phyloP scores from a whole-genome alignment of 2,113 vertebrate genomes.

The Hemichromis elongatus region DNA sequence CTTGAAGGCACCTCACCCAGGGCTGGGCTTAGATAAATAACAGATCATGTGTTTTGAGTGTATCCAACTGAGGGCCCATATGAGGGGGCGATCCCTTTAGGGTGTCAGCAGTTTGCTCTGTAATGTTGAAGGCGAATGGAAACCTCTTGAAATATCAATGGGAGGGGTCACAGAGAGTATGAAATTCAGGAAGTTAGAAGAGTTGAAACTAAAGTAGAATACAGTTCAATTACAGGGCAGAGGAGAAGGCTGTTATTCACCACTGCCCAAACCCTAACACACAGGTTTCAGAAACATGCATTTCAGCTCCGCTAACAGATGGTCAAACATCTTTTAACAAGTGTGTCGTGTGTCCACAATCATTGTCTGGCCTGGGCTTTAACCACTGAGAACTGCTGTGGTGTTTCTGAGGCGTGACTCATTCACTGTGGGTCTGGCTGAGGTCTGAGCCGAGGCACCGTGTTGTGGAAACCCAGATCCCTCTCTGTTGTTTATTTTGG shows the following conservation, averaged over 20 bases:
- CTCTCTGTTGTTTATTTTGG: conserved; percentile 40
- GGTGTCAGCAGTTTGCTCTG: neutral
- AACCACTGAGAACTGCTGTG: neutral
- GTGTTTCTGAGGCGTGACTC: neutral
- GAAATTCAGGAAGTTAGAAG: neutral
- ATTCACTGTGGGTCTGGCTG: neutral
- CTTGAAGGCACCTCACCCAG: neutral
- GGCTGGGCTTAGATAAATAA: neutral
- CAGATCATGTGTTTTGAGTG: neutral
- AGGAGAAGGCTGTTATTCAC: neutral
- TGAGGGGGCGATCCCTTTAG: neutral
- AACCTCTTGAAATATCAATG: neutral
- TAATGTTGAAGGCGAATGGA: neutral
- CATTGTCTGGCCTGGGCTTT: neutral
- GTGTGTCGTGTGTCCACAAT: neutral
- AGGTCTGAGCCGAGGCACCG: neutral
- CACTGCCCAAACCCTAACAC: neutral
- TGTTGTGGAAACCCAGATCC: conserved; percentile 33
- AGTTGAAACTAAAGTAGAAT: neutral
- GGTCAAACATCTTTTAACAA: neutral
- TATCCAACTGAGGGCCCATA: neutral
- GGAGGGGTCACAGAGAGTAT: neutral
- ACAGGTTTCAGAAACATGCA: neutral
- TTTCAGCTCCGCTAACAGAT: neutral
- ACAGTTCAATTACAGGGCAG: conserved; percentile 4